phyloP scores from a whole-genome alignment of 2,797 vertebrate species.

The Eleutherodactylus coqui region DNA sequence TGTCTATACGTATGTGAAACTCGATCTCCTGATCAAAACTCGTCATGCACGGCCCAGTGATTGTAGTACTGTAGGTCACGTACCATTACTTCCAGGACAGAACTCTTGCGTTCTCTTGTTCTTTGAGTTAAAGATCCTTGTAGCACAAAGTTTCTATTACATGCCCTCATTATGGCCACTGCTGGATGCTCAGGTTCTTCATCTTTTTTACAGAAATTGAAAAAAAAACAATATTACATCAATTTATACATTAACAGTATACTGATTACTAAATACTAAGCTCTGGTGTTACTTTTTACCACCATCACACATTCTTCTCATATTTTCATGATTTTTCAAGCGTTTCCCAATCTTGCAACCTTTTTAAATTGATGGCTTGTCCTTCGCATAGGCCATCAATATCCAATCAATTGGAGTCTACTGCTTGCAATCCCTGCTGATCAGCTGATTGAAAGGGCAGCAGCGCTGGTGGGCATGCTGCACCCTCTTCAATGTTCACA shows the following conservation, averaged over 20 bases:
- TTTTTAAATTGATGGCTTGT: too few relatives aligned
- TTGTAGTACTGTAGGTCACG: conserved; percentile 27
- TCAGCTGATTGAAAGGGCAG: too few relatives aligned
- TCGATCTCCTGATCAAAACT: background rate
- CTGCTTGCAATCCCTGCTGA: too few relatives aligned
- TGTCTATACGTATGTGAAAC: too few relatives aligned
- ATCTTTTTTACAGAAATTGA: conserved; percentile 64
- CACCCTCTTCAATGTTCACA: too few relatives aligned
- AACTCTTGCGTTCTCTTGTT: conserved; percentile 70
- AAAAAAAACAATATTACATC: background rate
- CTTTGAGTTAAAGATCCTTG: conserved; percentile 75
- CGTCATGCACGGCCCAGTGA: background rate
- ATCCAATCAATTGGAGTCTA: too few relatives aligned
- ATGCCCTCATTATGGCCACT: conserved; percentile 69
- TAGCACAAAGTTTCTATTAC: conserved; percentile 78
- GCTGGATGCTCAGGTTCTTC: conserved; percentile 73
- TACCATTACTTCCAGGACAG: conserved; percentile 75
- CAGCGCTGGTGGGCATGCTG: too few relatives aligned
- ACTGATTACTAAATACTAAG: background rate
- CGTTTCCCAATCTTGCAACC: too few relatives aligned
- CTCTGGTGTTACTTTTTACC: background rate
- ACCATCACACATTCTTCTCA: background rate
- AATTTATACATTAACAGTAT: background rate
- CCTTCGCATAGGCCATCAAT: too few relatives aligned
- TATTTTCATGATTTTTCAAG: too few relatives aligned